Conservation (phyloP, 1,140 invertebrate species). For the Drosophila punjabiensis region DNA sequence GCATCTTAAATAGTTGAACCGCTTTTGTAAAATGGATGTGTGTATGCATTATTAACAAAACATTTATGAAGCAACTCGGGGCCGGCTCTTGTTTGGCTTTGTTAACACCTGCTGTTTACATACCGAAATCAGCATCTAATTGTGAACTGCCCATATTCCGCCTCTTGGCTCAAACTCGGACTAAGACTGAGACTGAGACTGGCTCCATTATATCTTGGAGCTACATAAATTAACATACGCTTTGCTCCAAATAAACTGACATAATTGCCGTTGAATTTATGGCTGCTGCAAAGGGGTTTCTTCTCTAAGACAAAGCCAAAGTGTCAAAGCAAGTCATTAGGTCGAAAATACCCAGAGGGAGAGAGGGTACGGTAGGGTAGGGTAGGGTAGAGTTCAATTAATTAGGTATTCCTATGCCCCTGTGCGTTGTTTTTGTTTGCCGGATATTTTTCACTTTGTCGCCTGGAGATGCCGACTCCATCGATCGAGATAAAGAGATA, state of each 20-base stretch:
- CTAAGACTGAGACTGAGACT: conserved; percentile 5
- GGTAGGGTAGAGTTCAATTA: conserved; percentile 52
- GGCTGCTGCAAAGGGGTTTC: conserved; percentile 37
- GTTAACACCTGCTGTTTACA: conserved; percentile 81
- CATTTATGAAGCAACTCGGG: conserved; percentile 58
- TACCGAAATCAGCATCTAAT: conserved; percentile 77
- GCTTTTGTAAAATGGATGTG: conserved; percentile 56
- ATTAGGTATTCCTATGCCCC: conserved; percentile 70
- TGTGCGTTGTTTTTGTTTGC: conserved; percentile 50
- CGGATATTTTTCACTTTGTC: conserved; percentile 72
- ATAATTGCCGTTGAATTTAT: conserved; percentile 82
- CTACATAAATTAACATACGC: conserved; percentile 75
- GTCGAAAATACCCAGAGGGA: conserved; percentile 38
- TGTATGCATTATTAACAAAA: conserved; percentile 65
- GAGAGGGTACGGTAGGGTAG: background rate
- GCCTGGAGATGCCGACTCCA: conserved; percentile 67
- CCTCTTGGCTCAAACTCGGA: conserved; percentile 35
- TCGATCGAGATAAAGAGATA: conserved; percentile 55
- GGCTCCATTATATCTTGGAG: conserved; percentile 22
- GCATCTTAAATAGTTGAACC: conserved; percentile 40
- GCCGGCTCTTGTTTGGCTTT: conserved; percentile 56
- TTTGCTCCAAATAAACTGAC: conserved; percentile 84
- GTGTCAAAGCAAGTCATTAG: conserved; percentile 84
- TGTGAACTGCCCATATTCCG: conserved; percentile 72
- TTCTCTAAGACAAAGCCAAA: conserved; percentile 75